Base-by-base conservation (phyloP, 1,140 invertebrate species). In the Latrodectus geometricus region DNA sequence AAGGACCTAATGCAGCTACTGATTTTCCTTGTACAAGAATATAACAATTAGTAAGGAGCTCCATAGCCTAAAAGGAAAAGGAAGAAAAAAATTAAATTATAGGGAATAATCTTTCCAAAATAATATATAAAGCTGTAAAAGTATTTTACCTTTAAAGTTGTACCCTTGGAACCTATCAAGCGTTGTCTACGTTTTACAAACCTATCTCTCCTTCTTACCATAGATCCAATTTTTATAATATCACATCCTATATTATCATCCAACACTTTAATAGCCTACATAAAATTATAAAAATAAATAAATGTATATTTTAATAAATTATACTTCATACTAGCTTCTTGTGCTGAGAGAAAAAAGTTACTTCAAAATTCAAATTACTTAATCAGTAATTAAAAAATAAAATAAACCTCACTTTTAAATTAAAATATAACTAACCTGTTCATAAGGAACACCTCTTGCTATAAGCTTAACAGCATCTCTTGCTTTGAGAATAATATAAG, bases 11-110 rank as follows among this genome's bases (percentile, higher is more conserved):
- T 5, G 96, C 96, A 20, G 98, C 94, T 0, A 99, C 99, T n/a
- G 99, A 99, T 89, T 97, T 96, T 4, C 99, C 99, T 92, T 99
- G 98, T 5, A 99, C 97, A 21, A 98, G 92, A 0, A 99, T 95
- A 92, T 99, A 99, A 91, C 98, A 99, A 90, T 97, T 95, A 2
- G 98, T 99, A n/a, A 99, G 91, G 17, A 99, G 90, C 92, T 99
- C 98, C 84, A 99, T 97, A 0, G 98, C 98, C 91, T 92, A 88
- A 52, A 91, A 88, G 69, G 78, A 77, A 80, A 72, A 5, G 7
- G 20, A 83, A 77, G 9, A 75, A 35, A 82, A n/a, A 66, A 78
- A 21, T 12, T 21, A 21, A 17, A 56, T 66, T 78, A 66, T n/a
- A 66, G 9, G n/a, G 17, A 61, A 61, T 23, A 20, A 0, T 79